Evolutionary conservation across 2,888 invertebrate species (phyloP), one percentile per base, ranked within the genome.

Genomic region (Lycia hirtaria): DNA sequence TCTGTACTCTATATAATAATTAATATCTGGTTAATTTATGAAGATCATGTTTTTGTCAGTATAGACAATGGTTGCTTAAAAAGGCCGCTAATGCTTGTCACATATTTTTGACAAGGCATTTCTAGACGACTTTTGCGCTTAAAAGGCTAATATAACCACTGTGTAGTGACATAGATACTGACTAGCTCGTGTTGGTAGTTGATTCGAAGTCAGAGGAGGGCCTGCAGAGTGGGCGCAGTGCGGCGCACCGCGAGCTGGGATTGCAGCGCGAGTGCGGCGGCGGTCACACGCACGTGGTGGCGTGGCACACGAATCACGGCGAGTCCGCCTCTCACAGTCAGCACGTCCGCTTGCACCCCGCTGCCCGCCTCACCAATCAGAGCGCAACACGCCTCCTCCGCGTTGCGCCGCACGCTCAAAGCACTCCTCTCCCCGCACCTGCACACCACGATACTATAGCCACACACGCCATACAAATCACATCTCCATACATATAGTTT

Each of bases 281-380:
- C 12, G 57, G n/a, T 19, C 53, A 14, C 59, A 60, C 30, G 63
- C 50, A 26, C 37, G 44, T 20, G 9, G 9, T 6, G 4, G 10
- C 19, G 24, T 3, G 33, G 30, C 53, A 53, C 60, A 56, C 65
- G 62, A 56, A 85, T 69, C 67, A 86, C 65, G 72, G 1, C 51
- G 62, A 58, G 75, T 63, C 67, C 7, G 60, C 68, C 10, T 57
- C 76, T 20, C 69, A 67, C 71, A 70, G 73, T 0, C 84, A 83
- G 44, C 77, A 78, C 64, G 50, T 33, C 49, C 3, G 55, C 56
- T 5, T 54, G 65, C 26, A 64, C 65, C 2, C 72, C 75, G 30
- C 62, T 56, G 48, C 71, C 73, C 32, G 45, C 56, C 7, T 7
- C 69, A 68, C 44, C 79, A 74, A 47, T 71, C 74, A 26, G 52